Evolutionary conservation across 1,140 invertebrate genomes (phyloP), one percentile per base, ranked within the genome.

Genomic region (Nilaparvata lugens): DNA sequence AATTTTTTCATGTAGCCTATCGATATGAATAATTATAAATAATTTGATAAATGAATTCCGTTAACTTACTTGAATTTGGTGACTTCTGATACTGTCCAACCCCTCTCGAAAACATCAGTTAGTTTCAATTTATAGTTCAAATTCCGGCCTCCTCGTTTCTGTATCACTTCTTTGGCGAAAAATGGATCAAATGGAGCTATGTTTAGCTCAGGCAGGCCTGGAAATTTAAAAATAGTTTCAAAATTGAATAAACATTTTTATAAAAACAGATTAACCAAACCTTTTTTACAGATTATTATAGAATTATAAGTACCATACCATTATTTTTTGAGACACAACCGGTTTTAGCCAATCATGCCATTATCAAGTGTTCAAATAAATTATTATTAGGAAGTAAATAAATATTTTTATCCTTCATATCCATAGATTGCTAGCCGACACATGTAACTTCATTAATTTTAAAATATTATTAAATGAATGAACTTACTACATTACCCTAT

Each of bases 181-280:
- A 88, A 88, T 0, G 89, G 89, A 72, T 91, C 89, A 67, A 91
- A 89, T 0, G 88, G 80, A 1, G 77, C 75, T 0, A 91, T 78
- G 35, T 83, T 81, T 67, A 85, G 81, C 64, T 85, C 80, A 0
- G 84, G 78, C n/a, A 90, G 73, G 61, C 88, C 84, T 86, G 65
- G 14, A 73, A 68, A 45, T 28, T 28, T 28, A 28, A 28, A 28
- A 28, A 28, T 3, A 28, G 9, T 28, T 28, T 9, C 28, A 53
- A 62, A 61, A 53, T 52, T 55, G 31, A 60, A 16, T 43, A 55
- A 56, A 24, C 48, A 52, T 25, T 52, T 14, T 38, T 23, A 7
- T 19, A 19, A 52, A 52, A 28, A 55, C 21, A 55, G 9, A 11
- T 21, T 13, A n/a, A 52, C 9, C 13, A 7, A 52, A 52, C 21